Percentiles rank a stretch among this genome's conserved stretches.
Conservation (phyloP, 1,140 invertebrate genomes). For the Apocrypta bakeri region DNA sequence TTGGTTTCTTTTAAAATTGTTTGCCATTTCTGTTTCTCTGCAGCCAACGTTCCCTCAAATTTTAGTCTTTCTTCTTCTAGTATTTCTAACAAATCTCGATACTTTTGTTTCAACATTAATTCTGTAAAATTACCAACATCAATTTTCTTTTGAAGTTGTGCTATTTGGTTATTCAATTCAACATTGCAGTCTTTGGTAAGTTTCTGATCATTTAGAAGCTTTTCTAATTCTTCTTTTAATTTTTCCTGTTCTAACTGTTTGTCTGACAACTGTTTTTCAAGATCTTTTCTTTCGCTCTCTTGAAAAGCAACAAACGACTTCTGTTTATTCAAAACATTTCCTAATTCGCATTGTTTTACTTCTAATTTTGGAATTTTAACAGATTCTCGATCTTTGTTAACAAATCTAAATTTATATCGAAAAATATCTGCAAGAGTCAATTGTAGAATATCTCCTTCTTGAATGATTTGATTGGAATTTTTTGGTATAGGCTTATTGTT, state of each 20-base stretch:
- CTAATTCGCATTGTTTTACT: conserved; percentile 55
- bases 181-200: conserved; percentile 67
- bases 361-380: conserved; percentile 71
- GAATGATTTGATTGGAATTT: conserved; percentile 63
- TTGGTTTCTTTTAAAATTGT: conserved; percentile 71
- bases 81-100: conserved; percentile 71
- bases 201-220: conserved; percentile 67
- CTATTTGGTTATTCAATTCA: conserved; percentile 68
- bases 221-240: conserved; percentile 72
- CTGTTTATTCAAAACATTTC: conserved; percentile 70
- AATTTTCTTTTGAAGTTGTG: conserved; percentile 71
- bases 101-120: conserved; percentile 70
- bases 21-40: conserved; percentile 73
- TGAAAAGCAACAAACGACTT: conserved; percentile 75
- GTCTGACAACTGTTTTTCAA: conserved; percentile 69
- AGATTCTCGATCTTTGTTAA: conserved; percentile 52
- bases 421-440: conserved; percentile 71
- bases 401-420: conserved; percentile 70
- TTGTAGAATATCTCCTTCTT: conserved; percentile 72
- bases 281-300: conserved; percentile 68
- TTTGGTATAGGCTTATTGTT: conserved; percentile 69
- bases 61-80: conserved; percentile 72
- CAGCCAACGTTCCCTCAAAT: conserved; percentile 73
- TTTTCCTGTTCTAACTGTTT: conserved; percentile 74
- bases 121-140: conserved; percentile 71